Evolutionary conservation across 2,113 vertebrate genomes (phyloP).

Genomic region (Piaya cayana): DNA sequence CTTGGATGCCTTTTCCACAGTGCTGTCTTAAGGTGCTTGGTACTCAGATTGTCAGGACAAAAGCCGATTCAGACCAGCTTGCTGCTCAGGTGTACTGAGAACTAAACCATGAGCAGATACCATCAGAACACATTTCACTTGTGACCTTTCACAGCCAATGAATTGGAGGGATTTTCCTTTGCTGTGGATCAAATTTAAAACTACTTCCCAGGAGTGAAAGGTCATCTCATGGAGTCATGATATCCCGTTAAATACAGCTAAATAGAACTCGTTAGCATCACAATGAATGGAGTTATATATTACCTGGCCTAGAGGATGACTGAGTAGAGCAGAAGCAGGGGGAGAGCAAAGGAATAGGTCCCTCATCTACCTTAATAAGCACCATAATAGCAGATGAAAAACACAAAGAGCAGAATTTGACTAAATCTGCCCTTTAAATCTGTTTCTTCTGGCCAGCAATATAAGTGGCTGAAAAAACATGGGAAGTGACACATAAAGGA

Average conservation of each 20-base stretch:
- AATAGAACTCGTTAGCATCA: slow-evolving; percentile 84
- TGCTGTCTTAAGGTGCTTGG: slow-evolving; percentile 67
- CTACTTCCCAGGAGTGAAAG: slow-evolving; percentile 83
- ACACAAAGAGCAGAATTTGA: slow-evolving; percentile 63
- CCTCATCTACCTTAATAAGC: slow-evolving; percentile 59
- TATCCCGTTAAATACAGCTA: slow-evolving; percentile 85
- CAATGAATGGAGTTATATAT: slow-evolving; percentile 81
- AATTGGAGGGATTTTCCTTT: slow-evolving; percentile 82
- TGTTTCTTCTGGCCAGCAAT: slow-evolving; percentile 67
- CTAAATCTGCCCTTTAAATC: slow-evolving; percentile 62
- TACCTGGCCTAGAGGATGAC: slow-evolving; percentile 75
- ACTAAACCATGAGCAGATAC: slow-evolving; percentile 77
- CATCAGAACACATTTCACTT: slow-evolving; percentile 85
- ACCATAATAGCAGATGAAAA: slow-evolving; percentile 24
- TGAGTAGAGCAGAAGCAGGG: slow-evolving; percentile 36
- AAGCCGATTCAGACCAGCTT: slow-evolving; percentile 74
- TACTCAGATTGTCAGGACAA: slow-evolving; percentile 73
- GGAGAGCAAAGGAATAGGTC: slow-evolving; percentile 41
- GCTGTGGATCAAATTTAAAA: slow-evolving; percentile 82
- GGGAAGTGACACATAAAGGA: slow-evolving; percentile 57
- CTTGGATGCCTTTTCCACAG: slow-evolving; percentile 46
- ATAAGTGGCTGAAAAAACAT: slow-evolving; percentile 59
- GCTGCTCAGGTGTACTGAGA: slow-evolving; percentile 79
- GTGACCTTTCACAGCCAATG: slow-evolving; percentile 83
- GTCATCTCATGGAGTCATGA: slow-evolving; percentile 76